Evolutionary conservation across 1,140 invertebrate species (phyloP).

Genomic region (Centruroides sculpturatus): DNA sequence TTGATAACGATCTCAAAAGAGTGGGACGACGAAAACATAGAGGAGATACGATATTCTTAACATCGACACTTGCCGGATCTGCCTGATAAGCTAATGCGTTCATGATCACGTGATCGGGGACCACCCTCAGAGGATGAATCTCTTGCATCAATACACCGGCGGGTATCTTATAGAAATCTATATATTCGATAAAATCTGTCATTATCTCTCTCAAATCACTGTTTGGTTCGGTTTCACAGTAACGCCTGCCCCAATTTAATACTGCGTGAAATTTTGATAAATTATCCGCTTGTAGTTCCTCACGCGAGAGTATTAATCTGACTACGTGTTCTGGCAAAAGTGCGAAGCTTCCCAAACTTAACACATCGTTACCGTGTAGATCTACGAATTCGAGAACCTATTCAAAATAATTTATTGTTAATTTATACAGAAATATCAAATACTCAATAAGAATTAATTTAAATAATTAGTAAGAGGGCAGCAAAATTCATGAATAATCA

Average conservation of each 20-base stretch:
- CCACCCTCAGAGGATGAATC: conserved; percentile 67
- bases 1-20: background rate
- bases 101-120: conserved; percentile 62
- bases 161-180: conserved; percentile 85
- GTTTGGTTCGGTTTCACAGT: conserved; percentile 48
- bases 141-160: conserved; percentile 83
- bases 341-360: conserved; percentile 69
- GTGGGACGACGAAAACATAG: conserved; percentile 12
- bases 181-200: conserved; percentile 71
- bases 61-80: conserved; percentile 15
- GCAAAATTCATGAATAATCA: no score
- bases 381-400: conserved; percentile 84
- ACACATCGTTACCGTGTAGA: conserved; percentile 69
- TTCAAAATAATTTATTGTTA: no score
- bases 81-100: conserved; percentile 34
- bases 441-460: no score
- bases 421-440: no score
- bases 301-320: conserved; percentile 66
- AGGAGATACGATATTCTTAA: conserved; percentile 14
- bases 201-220: conserved; percentile 18
- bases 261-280: conserved; percentile 88
- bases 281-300: conserved; percentile 78
- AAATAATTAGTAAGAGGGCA: no score
- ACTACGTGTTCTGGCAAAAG: conserved; percentile 81
- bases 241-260: conserved; percentile 86